Base-by-base conservation (phyloP, 2,888 invertebrate genomes). In the Archips xylosteana region DNA sequence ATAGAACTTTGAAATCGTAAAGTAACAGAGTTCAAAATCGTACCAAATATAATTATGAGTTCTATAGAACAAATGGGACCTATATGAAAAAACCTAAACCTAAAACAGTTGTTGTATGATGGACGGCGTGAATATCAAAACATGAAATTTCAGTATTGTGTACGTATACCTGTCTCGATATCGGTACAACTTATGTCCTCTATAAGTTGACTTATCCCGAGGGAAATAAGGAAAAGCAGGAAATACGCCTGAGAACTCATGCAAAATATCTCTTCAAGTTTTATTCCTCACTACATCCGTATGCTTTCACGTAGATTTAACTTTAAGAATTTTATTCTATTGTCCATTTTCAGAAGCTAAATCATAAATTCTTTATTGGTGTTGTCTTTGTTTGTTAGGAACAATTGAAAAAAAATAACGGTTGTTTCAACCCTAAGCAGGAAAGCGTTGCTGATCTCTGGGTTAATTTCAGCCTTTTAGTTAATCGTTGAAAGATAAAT, bases 201-300 rank as follows among this genome's bases (percentile, higher is more conserved):
- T 89, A 87, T 90, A 91, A 91, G 88, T 92, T 90, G 90, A 90
- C 86, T 88, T 86, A 89, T 89, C 94, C 89, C 94, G 12, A 77
- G 94, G 94, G 94, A 94, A 94, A 94, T 94, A 94, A 92, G 90
- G 87, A 82, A 88, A 90, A 89, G 89, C 88, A 87, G 87, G 87
- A 88, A 90, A 90, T 88, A 87, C 89, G 88, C 88, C 84, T 83
- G 88, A 89, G 88, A 89, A 86, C 87, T 87, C 85, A 83, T 80
- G 85, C 88, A 90, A 92, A 92, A 91, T 91, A 92, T 89, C 86
- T 89, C 85, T 83, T 82, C 83, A 82, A 87, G 81, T 89, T 89
- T 87, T 89, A 75, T 75, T 67, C 62, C 63, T 65, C 67, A 65
- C 63, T 74, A 70, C 67, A 61, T 59, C 64, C 63, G 76, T 61